A percentile compares a stretch with the other conserved stretches of the same genome.
These are phyloP conservation scores for Leucoraja erinaceus DNA, from an alignment of 2,113 vertebrate species.

Conservation along the genomic window DNA sequence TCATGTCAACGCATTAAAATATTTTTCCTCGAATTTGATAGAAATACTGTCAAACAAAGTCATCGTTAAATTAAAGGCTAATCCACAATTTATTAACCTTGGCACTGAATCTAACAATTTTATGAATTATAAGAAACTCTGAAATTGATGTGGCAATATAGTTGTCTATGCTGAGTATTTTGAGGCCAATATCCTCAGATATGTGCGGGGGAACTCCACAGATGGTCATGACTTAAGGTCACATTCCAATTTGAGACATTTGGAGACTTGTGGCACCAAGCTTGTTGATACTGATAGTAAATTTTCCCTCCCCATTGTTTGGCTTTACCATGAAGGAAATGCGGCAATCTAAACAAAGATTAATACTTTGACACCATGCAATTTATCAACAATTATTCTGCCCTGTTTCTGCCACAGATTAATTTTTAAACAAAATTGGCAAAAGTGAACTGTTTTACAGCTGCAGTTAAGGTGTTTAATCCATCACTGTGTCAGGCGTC, in stretches of 20 bases:
- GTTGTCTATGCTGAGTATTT: not conserved
- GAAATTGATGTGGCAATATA: not conserved
- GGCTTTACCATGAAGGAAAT: not conserved
- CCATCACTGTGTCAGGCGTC: not conserved
- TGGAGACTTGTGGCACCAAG: not conserved
- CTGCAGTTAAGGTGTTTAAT: not conserved
- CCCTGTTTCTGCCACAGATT: not conserved
- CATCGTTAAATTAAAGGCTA: not conserved
- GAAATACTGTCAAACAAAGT: not conserved
- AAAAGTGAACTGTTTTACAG: not conserved
- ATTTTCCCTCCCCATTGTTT: not conserved
- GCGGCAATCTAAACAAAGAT: not conserved
- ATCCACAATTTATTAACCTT: not conserved
- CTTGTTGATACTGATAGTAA: not conserved
- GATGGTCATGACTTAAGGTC: not conserved
- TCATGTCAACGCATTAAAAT: not conserved
- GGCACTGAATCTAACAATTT: not conserved
- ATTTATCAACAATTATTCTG: not conserved
- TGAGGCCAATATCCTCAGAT: not conserved
- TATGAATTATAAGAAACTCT: not conserved
- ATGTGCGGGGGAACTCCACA: not conserved
- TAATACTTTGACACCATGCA: not conserved
- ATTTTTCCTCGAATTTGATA: not conserved
- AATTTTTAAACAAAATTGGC: not conserved
- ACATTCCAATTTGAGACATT: not conserved